phyloP scores from a whole-genome alignment of 2,113 vertebrate species.

The Aphyosemion australe region DNA sequence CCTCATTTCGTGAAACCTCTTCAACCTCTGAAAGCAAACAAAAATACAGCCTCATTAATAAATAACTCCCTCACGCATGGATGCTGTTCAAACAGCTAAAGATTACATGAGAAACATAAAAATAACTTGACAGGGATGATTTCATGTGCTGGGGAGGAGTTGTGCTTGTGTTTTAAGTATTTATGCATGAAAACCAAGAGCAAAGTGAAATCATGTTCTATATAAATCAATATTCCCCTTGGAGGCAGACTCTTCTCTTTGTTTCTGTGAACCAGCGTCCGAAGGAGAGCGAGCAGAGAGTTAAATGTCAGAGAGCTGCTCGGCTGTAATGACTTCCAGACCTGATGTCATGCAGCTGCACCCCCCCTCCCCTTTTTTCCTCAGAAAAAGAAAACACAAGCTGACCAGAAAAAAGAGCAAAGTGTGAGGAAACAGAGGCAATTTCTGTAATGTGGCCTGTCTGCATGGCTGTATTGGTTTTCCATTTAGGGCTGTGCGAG shows the following conservation, averaged over 20 bases:
- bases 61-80: neutral
- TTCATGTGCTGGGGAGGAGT: neutral
- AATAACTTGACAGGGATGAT: too few species aligned
- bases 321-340: conserved; percentile 79
- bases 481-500: conserved; percentile 51
- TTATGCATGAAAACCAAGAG: conserved; percentile 6
- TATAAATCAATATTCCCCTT: conserved; percentile 8
- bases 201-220: conserved; percentile 11
- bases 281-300: conserved; percentile 39
- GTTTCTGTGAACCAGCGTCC: conserved; percentile 33
- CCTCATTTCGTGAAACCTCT: conserved; percentile 35
- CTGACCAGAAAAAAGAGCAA: conserved; percentile 56
- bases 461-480: conserved; percentile 59
- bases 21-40: conserved; percentile 75
- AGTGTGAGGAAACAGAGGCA: conserved; percentile 55
- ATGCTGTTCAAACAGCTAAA: too few species aligned
- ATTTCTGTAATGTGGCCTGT: conserved; percentile 66
- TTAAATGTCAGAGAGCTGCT: conserved; percentile 69
- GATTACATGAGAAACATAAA: too few species aligned
- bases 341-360: conserved; percentile 79
- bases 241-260: conserved; percentile 15
- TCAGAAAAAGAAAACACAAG: conserved; percentile 60
- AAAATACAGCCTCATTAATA: neutral
- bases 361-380: conserved; percentile 47
- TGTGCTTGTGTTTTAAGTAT: conserved; percentile 8